Base-by-base conservation (phyloP, 1,140 invertebrate species). In the Dermatophagoides farinae region DNA sequence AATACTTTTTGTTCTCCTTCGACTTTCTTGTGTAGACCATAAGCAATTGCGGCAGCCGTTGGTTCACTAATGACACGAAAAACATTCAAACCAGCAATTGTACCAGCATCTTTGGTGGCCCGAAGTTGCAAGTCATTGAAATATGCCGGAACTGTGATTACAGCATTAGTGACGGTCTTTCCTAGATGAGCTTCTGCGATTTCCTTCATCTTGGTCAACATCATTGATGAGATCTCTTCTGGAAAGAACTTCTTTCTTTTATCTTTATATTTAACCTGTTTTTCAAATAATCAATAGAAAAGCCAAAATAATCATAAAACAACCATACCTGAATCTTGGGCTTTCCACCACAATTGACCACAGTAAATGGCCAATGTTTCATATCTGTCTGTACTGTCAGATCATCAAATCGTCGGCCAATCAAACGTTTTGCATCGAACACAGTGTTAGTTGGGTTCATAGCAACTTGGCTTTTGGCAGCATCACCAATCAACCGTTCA, bases 311-410 rank as follows among this genome's bases (percentile, higher is more conserved):
- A 88, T 86, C 62, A 88, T 86, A 64, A 85, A 78, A 77, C 74
- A 67, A 82, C 90, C 85, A 66, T 64, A 76, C 75, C 63, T 67
- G 64, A 84, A 91, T 76, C 83, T 90, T 72, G 78, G 76, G 89
- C 75, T 92, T 92, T 41, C 80, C 77, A 64, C 77, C 78, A 68
- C 91, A 85, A 64, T 79, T 88, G 63, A 91, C 76, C 1, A 95
- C 88, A 61, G 82, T 82, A 73, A 96, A 97, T 1, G 91, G 88
- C 88, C 90, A 96, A 72, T 93, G 87, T 73, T 92, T 93, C 86
- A 93, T 93, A 69, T 96, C 91, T 50, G 79, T 77, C 75, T 95
- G 88, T 41, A 96, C 85, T 31, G 82, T 81, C 10, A 79, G 65
- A 73, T 96, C 92, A 62, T 93, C 87, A 70, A 88, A 96, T 64